Base-by-base conservation (phyloP, 2,888 invertebrate genomes). In the Diaperis boleti region DNA sequence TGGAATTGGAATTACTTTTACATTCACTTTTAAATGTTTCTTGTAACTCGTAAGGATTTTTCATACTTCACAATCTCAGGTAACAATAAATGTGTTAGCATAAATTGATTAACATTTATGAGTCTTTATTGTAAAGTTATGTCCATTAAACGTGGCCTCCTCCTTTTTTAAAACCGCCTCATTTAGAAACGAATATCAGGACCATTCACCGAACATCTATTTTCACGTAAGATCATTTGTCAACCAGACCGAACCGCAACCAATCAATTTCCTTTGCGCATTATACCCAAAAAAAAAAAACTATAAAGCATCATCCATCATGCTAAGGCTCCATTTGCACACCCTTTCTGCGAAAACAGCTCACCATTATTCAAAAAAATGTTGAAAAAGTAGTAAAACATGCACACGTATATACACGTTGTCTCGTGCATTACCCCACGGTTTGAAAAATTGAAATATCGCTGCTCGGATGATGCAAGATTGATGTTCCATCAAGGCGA, bases 221-320 rank as follows among this genome's bases (percentile, higher is more conserved):
- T 59, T 49, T 22, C 49, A 59, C 59, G 26, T 59, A 59, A 47
- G 59, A 66, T 59, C 67, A 67, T 67, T 64, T 67, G 64, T 67
- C 67, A 66, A 50, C 50, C 64, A 41, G 39, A 22, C 55, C 47
- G 62, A 37, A 60, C 62, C 64, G 67, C 62, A 56, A 57, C 67
- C 64, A 67, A 67, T 67, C 64, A 67, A 67, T 67, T 64, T 64
- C 57, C 62, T 67, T 50, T 59, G 47, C 62, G 45, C 49, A 66
- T 56, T 64, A 47, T 64, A 50, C 13, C n/a, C n/a, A n/a, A n/a
- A n/a, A n/a, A 20, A 56, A 56, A 56, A 59, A 64, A 57, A 62
- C 59, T 62, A 60, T 59, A 62, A 62, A 62, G 55, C 64, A 67
- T 62, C 67, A 67, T 67, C 62, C 61, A 67, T 67, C 67, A 67